Conservation (phyloP, 2,797 vertebrate genomes). For the Hydrocynus forskahlii region DNA sequence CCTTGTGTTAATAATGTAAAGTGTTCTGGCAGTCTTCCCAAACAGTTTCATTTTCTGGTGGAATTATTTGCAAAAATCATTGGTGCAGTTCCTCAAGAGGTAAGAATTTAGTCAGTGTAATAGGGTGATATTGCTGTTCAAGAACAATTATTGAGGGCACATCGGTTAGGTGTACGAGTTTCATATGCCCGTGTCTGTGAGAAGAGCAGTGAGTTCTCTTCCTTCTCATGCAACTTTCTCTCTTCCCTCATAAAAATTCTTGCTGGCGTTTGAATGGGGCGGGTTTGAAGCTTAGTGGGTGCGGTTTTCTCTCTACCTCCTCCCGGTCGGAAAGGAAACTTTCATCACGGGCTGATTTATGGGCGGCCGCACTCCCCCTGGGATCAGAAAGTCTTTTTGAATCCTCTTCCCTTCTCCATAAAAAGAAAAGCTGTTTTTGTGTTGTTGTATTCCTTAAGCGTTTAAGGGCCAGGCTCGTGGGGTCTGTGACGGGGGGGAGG, state of each 20-base stretch:
- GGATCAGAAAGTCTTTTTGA: constrained; percentile 76
- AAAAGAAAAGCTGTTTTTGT: constrained; percentile 72
- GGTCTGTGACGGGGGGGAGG: constrained; percentile 2
- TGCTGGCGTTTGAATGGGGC: constrained; percentile 65
- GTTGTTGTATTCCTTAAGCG: constrained; percentile 69
- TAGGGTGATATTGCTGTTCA: not conserved
- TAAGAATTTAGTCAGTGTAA: not conserved
- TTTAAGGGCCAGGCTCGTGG: constrained; percentile 38
- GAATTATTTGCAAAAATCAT: not conserved
- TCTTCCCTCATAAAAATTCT: constrained; percentile 79
- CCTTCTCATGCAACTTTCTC: constrained; percentile 56
- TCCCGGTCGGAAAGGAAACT: constrained; percentile 77
- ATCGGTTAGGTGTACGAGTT: not conserved
- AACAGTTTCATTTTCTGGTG: not conserved
- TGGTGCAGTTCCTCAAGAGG: not conserved
- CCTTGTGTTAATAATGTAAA: not conserved
- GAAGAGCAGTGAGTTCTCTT: constrained; percentile 38
- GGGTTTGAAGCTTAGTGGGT: constrained; percentile 55
- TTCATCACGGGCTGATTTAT: constrained; percentile 84
- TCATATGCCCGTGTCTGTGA: constrained; percentile 16
- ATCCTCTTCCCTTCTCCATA: constrained; percentile 67
- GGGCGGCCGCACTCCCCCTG: constrained; percentile 67
- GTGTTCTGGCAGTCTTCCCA: not conserved
- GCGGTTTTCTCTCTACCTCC: constrained; percentile 71
- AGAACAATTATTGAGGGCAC: not conserved